Conservation (phyloP, 2,113 vertebrate genomes). For the Romanogobio albipinnatus region DNA sequence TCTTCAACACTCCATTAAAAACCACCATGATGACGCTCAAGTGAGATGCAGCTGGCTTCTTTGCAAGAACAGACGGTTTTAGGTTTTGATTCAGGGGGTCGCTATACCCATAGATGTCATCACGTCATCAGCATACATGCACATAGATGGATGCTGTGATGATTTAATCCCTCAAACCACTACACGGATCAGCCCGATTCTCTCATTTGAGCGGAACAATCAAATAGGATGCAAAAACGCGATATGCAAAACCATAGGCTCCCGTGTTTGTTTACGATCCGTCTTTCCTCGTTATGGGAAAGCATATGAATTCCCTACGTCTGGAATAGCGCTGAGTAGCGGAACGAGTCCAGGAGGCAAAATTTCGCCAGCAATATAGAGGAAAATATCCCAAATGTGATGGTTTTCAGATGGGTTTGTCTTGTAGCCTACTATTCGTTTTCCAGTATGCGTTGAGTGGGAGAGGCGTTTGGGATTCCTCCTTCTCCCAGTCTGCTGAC, state of each 20-base stretch:
- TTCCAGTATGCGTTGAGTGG: constrained; percentile 60
- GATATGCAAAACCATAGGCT: constrained; percentile 47
- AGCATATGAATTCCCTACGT: constrained; percentile 51
- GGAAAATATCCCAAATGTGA: constrained; percentile 48
- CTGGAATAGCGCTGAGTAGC: constrained; percentile 18
- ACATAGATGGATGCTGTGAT: constrained; percentile 33
- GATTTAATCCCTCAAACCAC: constrained; percentile 36
- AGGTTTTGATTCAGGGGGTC: constrained; percentile 41
- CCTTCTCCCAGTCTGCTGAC: constrained; percentile 58
- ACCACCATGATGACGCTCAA: constrained; percentile 88
- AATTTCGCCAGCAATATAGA: constrained; percentile 18
- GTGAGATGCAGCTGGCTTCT: constrained; percentile 50
- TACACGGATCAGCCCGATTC: constrained; percentile 20
- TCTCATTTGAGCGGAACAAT: constrained; percentile 39
- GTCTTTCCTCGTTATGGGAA: constrained; percentile 59
- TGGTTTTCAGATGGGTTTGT: constrained; percentile 50
- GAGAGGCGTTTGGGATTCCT: constrained; percentile 60
- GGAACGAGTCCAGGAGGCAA: background rate
- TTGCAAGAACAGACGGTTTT: constrained; percentile 16
- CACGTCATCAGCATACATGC: constrained; percentile 39
- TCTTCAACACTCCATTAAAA: constrained; percentile 97
- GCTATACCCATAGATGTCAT: constrained; percentile 41
- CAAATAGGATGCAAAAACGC: constrained; percentile 53
- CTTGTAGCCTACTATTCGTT: constrained; percentile 52
- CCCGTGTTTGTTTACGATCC: constrained; percentile 71